A percentile compares a stretch with the other conserved stretches of the same genome.
phyloP scores from a whole-genome alignment of 2,888 invertebrate species.

The Ormyrus rosae region DNA sequence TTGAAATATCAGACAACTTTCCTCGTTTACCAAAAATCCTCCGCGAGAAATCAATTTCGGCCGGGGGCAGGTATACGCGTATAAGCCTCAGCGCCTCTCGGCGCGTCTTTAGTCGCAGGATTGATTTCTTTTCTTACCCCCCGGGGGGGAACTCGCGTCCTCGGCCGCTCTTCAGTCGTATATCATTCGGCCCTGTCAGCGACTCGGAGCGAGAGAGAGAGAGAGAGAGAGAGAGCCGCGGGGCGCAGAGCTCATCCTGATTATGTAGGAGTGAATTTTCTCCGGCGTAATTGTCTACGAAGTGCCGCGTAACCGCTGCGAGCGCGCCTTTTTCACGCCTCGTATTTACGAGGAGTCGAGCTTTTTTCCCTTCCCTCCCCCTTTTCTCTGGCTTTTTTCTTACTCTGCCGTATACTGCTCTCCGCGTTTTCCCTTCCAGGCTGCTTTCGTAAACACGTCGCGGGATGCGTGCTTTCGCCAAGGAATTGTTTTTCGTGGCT shows the following conservation, averaged over 20 bases:
- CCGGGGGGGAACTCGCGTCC: constrained; percentile 7
- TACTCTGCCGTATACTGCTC: background rate
- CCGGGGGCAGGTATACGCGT: background rate
- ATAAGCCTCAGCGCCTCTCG: background rate
- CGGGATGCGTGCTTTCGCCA: background rate
- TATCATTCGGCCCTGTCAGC: constrained; percentile 49
- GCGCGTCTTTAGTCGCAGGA: constrained; percentile 32
- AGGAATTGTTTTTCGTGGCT: too few relatives aligned
- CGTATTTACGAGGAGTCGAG: background rate
- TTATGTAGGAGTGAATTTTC: constrained; percentile 45
- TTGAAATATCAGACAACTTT: background rate
- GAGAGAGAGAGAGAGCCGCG: constrained; percentile 23
- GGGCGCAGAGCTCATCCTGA: constrained; percentile 22
- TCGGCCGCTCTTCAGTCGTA: constrained; percentile 30
- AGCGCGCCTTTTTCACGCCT: background rate
- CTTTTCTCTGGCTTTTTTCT: background rate
- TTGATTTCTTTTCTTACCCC: constrained; percentile 42
- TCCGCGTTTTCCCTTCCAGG: background rate
- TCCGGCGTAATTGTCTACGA: constrained; percentile 26
- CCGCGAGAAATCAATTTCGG: constrained; percentile 22
- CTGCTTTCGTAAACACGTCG: background rate
- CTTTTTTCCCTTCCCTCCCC: constrained; percentile 25
- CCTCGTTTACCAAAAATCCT: constrained; percentile 8
- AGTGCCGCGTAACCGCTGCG: constrained; percentile 19
- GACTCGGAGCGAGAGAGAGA: constrained; percentile 3